phyloP scores from a whole-genome alignment of 2,797 vertebrate species.

The Mormyrops attenuatus region DNA sequence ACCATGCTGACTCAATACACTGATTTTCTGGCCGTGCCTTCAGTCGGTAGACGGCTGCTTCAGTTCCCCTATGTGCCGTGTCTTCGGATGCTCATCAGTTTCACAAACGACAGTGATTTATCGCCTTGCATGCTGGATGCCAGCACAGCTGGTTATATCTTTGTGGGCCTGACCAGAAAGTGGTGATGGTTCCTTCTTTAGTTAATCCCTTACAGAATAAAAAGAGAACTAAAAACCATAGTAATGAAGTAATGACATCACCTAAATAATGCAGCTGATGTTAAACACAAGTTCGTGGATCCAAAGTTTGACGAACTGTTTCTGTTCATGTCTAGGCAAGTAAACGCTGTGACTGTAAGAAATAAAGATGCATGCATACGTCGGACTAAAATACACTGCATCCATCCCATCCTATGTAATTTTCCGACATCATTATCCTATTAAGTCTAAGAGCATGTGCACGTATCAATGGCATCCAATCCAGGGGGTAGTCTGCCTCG shows the following conservation, averaged over 20 bases:
- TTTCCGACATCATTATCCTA: neutral
- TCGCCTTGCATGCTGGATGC: neutral
- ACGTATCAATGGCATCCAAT: neutral
- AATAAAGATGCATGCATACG: neutral
- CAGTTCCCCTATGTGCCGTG: neutral
- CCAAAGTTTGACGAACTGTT: neutral
- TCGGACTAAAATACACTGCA: neutral
- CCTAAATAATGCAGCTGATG: neutral
- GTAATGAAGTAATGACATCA: neutral
- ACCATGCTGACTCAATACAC: neutral
- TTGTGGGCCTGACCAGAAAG: neutral
- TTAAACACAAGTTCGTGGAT: neutral
- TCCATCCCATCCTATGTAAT: neutral
- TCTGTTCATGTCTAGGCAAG: neutral
- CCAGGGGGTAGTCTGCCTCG: neutral
- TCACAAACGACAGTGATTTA: neutral
- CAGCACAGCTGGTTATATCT: slow-evolving; percentile 6
- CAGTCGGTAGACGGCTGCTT: neutral
- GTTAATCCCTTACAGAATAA: neutral
- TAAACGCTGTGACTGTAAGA: neutral
- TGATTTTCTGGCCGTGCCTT: neutral
- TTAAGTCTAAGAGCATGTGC: neutral
- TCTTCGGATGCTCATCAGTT: neutral
- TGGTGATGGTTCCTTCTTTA: neutral
- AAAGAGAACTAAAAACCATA: neutral